Conservation (phyloP, 2,888 invertebrate genomes). For the Stenoptilia bipunctidactyla region DNA sequence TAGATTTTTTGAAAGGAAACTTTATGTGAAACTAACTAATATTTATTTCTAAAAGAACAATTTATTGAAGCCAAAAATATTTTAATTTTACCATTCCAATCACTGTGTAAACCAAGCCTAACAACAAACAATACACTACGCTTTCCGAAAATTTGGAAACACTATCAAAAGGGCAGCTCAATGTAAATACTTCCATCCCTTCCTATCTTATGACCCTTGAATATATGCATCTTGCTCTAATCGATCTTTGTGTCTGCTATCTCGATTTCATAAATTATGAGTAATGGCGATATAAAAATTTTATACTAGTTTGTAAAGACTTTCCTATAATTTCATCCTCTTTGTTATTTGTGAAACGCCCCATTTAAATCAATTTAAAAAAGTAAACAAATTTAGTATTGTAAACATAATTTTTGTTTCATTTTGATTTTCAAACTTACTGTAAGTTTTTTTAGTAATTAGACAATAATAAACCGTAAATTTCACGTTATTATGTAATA, state of each 20-base stretch:
- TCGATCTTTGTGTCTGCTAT: conserved; percentile 15
- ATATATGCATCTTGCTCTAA: conserved; percentile 21
- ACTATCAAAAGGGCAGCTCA: conserved; percentile 62
- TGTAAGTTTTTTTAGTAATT: too few species aligned
- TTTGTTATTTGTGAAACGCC: too few species aligned
- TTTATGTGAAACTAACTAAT: too few species aligned
- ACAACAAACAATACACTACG: conserved; percentile 46
- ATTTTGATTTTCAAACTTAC: too few species aligned
- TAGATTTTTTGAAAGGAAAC: too few species aligned
- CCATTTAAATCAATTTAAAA: too few species aligned
- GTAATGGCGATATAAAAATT: conserved; percentile 24
- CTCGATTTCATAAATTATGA: conserved; percentile 37
- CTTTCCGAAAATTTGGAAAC: conserved; percentile 71
- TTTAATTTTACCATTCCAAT: background rate
- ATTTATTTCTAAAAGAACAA: too few species aligned
- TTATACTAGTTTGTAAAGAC: background rate
- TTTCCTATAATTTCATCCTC: too few species aligned
- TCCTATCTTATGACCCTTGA: conserved; percentile 16
- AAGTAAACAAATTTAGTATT: too few species aligned
- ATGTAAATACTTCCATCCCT: conserved; percentile 45
- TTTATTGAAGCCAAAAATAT: background rate
- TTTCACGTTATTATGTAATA: too few species aligned
- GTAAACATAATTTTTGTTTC: too few species aligned
- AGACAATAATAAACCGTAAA: too few species aligned
- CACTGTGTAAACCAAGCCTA: conserved; percentile 36